Evolutionary conservation across 2,797 vertebrate species (phyloP), one percentile per base, ranked within the genome.

Genomic region (Ceyx erithaca): DNA sequence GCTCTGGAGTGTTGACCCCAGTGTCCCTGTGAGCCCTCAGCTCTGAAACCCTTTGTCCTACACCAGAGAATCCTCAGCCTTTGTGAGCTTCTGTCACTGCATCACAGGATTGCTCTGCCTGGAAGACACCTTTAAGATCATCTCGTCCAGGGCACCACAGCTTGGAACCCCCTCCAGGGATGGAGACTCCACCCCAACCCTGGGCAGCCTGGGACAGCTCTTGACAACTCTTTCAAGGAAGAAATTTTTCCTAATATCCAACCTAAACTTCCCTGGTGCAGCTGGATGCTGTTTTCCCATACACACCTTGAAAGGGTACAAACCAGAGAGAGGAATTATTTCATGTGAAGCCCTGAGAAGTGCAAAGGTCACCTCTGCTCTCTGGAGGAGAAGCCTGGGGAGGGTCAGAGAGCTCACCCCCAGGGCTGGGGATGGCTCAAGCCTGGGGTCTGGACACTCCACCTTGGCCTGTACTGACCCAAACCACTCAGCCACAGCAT

Each of bases 281-380:
- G 14, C 52, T 21, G 12, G 52, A n/a, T 30, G n/a, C 52, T 54
- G 52, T 57, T 55, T 22, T 20, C n/a, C 33, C 19, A 0, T 7
- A n/a, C 5, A 0, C 3, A 21, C 22, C 21, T 55, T 22, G 12
- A 54, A 30, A 0, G 3, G 52, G 17, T 68, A 40, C 1, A 3
- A 21, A 31, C 26, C 10, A 46, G 23, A 15, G 55, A 8, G 19
- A 28, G 54, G 63, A 9, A 10, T 1, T 31, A 2, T 35, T 30
- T 49, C 43, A 28, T 8, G 35, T 20, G 30, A 49, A 21, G 8
- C 18, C 26, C 49, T 14, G 22, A 41, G 78, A 48, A n/a, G 22
- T 1, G 18, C 1, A 28, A 61, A 43, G 16, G 28, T 21, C 25
- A 5, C 30, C 16, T 30, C 62, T 33, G 7, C 31, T 30, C 54